Evolutionary conservation across 1,140 invertebrate species (phyloP).

Genomic region (Drosophila triauraria): DNA sequence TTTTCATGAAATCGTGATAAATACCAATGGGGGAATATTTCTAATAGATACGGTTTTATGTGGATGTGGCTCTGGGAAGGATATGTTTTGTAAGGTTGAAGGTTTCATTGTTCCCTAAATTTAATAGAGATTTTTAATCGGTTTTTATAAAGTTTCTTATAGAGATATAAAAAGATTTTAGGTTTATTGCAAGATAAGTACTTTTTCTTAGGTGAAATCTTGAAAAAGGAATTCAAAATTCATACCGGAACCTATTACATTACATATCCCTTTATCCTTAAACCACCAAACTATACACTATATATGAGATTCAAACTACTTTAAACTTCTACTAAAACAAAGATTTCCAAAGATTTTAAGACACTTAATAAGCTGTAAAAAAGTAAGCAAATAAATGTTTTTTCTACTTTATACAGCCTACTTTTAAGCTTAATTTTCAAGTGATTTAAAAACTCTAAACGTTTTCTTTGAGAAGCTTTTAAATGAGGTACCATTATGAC

Average conservation of each 20-base stretch:
- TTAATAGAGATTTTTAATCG: too few relatives aligned
- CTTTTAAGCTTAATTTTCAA: neutral
- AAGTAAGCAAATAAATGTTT: neutral
- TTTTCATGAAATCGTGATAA: slow-evolving; percentile 26
- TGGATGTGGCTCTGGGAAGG: neutral
- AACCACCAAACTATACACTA: neutral
- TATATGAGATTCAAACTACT: neutral
- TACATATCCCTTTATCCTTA: too few relatives aligned
- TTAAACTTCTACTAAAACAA: neutral
- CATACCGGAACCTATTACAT: too few relatives aligned
- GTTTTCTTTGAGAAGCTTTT: slow-evolving; percentile 4
- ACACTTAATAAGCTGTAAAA: neutral
- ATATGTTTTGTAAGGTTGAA: neutral
- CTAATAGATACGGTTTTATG: neutral
- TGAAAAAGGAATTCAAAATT: too few relatives aligned
- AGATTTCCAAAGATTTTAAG: neutral
- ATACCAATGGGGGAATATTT: slow-evolving; percentile 5
- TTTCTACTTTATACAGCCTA: neutral
- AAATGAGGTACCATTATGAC: slow-evolving; percentile 75
- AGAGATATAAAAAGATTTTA: neutral
- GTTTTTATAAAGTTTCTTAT: neutral
- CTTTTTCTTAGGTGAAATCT: too few relatives aligned
- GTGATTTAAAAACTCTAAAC: neutral
- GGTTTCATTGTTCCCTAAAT: neutral
- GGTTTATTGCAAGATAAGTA: neutral